These are phyloP conservation scores for Phymatocera aterrima DNA, from an alignment of 2,888 invertebrate genomes.

Conservation along the genomic window DNA sequence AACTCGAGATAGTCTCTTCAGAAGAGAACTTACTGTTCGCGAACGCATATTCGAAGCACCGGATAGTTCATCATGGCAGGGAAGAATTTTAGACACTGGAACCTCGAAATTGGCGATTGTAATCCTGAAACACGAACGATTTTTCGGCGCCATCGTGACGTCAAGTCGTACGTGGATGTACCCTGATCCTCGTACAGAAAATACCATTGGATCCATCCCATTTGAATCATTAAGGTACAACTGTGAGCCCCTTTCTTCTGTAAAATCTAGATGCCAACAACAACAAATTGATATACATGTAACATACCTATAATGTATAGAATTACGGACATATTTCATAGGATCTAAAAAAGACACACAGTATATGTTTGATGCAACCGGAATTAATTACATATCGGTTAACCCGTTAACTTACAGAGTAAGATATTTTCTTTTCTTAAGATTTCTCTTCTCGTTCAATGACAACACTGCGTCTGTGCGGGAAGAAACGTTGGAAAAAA, in stretches of 20 bases:
- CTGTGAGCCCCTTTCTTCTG: neutral
- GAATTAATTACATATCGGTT: neutral
- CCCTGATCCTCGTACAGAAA: neutral
- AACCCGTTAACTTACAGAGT: too few species aligned
- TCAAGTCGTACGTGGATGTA: neutral
- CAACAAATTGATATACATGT: neutral
- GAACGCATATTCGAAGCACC: too few species aligned
- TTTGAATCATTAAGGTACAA: too few species aligned
- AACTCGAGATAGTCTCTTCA: too few species aligned
- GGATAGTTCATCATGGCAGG: neutral
- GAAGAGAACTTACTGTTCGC: too few species aligned
- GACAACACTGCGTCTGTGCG: too few species aligned
- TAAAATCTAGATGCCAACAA: neutral
- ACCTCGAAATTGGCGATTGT: neutral
- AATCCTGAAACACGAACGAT: neutral
- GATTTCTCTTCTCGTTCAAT: too few species aligned
- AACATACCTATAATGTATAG: too few species aligned
- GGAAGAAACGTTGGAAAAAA: too few species aligned
- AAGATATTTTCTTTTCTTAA: too few species aligned
- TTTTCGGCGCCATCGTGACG: neutral
- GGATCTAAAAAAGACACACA: neutral
- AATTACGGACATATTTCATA: neutral
- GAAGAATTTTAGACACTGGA: neutral
- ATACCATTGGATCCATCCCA: neutral
- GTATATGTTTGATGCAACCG: neutral